Percentiles rank a stretch among this genome's conserved stretches.
Conservation (phyloP, 2,888 invertebrate species). For the Hymenopus coronatus region DNA sequence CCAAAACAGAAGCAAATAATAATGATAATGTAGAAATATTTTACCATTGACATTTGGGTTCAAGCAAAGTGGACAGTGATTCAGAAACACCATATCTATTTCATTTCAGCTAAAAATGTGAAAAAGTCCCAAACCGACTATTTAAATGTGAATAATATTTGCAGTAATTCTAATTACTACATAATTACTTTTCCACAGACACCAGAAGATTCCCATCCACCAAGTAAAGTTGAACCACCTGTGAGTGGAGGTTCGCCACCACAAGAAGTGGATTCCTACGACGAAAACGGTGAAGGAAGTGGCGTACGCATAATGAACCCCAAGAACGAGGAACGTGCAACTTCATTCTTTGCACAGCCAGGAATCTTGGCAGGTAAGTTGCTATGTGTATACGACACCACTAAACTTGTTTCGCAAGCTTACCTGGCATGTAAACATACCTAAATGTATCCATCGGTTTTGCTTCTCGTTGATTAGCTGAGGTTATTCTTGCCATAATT, state of each 20-base stretch:
- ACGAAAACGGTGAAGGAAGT: slow-evolving; percentile 5
- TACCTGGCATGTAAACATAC: neutral
- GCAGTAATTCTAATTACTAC: too few species aligned
- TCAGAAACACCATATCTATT: too few species aligned
- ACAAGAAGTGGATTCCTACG: neutral
- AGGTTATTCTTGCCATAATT: too few species aligned
- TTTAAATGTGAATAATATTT: too few species aligned
- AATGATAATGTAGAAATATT: too few species aligned
- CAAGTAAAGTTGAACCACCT: neutral
- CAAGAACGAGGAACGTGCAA: slow-evolving; percentile 77
- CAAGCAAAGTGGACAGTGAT: too few species aligned
- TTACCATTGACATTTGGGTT: too few species aligned
- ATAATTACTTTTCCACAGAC: neutral
- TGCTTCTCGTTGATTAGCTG: neutral
- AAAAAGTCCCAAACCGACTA: too few species aligned
- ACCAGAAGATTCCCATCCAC: neutral
- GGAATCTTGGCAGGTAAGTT: slow-evolving; percentile 84
- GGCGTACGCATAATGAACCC: slow-evolving; percentile 67
- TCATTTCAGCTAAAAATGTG: too few species aligned
- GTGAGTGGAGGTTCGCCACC: neutral
- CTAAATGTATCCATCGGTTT: too few species aligned
- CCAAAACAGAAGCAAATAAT: too few species aligned
- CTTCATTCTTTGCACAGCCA: slow-evolving; percentile 92
- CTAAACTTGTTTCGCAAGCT: neutral
- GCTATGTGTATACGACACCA: neutral